Evolutionary conservation across 2,113 vertebrate genomes (phyloP), one percentile per base, ranked within the genome.

Genomic region (Peromyscus californicus): DNA sequence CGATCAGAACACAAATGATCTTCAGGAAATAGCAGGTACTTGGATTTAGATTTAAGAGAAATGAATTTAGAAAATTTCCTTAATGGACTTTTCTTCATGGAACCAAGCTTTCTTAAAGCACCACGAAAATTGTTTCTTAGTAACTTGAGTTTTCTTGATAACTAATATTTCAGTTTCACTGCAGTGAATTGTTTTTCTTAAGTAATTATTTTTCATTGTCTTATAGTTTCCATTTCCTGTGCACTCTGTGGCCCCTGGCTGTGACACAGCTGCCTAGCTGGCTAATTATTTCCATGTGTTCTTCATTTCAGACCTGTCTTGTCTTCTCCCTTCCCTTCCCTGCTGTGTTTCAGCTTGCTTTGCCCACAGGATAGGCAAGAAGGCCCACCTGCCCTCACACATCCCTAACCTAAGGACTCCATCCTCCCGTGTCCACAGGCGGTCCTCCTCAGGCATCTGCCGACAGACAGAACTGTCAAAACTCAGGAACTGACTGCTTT

Each of bases 221-320:
- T 96, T 75, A 69, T 57, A 59, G n/a, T 95, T 96, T 96, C 59
- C 85, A 61, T 96, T 97, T 96, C n/a, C 76, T 95, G 31, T 74
- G 65, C 17, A 42, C n/a, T 94, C 87, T 91, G n/a, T 75, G 54
- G 54, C 39, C 74, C 70, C 94, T 94, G 21, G 69, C 91, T 85
- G 80, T 76, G 93, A 90, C 91, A 80, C 93, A 92, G 91, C 57
- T 96, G 89, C 33, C 89, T 89, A 65, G 88, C 88, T 89, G 88
- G 57, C 90, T 90, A 84, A 90, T 94, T 95, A 87, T 92, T 92
- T 96, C 93, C 87, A 24, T 61, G 91, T 75, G 80, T 51, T 92
- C 91, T 96, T 92, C 65, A 5, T 85, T 89, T 89, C 70, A 82
- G 89, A 85, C 11, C 22, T 45, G n/a, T 21, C 91, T 91, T 65